Percentiles rank a stretch among this genome's conserved stretches.
Evolutionary conservation across 2,888 invertebrate species (phyloP).

Genomic region (Drosophila picticornis): DNA sequence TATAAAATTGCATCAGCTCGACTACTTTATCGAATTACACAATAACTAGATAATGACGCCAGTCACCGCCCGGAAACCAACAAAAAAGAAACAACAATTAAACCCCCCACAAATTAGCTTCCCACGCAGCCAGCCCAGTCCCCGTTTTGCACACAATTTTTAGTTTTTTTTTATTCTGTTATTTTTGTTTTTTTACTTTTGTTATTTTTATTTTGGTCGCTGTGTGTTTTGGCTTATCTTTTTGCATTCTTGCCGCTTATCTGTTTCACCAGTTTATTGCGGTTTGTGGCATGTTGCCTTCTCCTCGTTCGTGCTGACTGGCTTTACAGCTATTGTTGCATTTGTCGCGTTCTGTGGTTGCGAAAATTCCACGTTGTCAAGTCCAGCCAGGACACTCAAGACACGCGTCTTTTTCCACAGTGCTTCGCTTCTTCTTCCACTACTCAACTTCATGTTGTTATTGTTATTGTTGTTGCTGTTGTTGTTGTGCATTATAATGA

Average conservation of each 20-base stretch:
- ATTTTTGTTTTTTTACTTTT: background rate
- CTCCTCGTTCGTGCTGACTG: slow-evolving; percentile 35
- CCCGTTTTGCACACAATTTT: slow-evolving; percentile 11
- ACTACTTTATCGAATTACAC: slow-evolving; percentile 34
- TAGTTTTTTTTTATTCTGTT: background rate
- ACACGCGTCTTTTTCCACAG: slow-evolving; percentile 47
- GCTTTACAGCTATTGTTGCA: slow-evolving; percentile 75
- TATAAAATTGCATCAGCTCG: slow-evolving; percentile 38
- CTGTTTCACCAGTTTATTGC: slow-evolving; percentile 42
- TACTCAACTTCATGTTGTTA: background rate
- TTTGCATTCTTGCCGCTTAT: slow-evolving; percentile 58
- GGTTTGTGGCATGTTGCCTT: slow-evolving; percentile 39
- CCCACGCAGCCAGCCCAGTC: slow-evolving; percentile 18
- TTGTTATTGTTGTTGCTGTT: slow-evolving; percentile 9
- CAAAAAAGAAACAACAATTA: background rate
- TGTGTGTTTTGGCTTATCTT: slow-evolving; percentile 12
- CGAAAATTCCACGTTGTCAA: slow-evolving; percentile 43
- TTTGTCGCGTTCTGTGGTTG: slow-evolving; percentile 74
- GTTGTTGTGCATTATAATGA: slow-evolving; percentile 60
- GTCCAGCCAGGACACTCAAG: slow-evolving; percentile 48
- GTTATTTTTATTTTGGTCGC: background rate
- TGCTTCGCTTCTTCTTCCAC: slow-evolving; percentile 7
- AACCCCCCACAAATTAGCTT: slow-evolving; percentile 5
- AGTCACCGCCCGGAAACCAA: slow-evolving; percentile 16
- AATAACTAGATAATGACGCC: slow-evolving; percentile 34